Percentiles rank a stretch among this genome's conserved stretches.
These are phyloP conservation scores for Xenopus laevis DNA, from an alignment of 2,113 vertebrate species.

Conservation along the genomic window DNA sequence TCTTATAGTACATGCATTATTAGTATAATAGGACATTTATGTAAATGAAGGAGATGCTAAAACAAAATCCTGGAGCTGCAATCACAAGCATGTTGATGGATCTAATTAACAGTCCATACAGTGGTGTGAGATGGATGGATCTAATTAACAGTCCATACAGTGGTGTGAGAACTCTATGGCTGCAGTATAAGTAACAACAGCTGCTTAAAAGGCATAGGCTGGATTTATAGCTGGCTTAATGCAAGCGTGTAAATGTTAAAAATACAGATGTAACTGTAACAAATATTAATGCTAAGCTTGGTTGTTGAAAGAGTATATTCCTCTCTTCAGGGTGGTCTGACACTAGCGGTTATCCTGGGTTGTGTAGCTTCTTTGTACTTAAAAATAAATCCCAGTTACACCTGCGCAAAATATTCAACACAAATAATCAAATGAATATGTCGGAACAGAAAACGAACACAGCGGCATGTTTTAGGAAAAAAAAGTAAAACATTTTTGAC, in stretches of 20 bases:
- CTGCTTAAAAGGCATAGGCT: neutral
- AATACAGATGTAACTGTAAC: conserved; percentile 5
- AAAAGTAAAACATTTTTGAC: too few relatives aligned
- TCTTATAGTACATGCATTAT: too few relatives aligned
- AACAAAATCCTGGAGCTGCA: neutral
- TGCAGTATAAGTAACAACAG: conserved; percentile 7
- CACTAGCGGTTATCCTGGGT: neutral
- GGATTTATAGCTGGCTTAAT: conserved; percentile 1
- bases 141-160: conserved; percentile 1
- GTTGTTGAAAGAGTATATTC: conserved; percentile 11
- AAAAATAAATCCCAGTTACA: neutral
- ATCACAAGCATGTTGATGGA: conserved; percentile 9
- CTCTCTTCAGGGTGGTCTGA: conserved; percentile 15
- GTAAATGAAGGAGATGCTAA: neutral
- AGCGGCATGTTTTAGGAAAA: too few relatives aligned
- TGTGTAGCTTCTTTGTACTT: conserved; percentile 3
- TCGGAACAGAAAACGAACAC: neutral
- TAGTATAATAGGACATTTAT: too few relatives aligned
- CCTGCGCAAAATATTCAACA: neutral
- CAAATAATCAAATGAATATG: neutral
- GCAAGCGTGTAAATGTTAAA: conserved; percentile 8
- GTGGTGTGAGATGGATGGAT: conserved; percentile 3
- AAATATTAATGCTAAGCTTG: neutral
- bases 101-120: conserved; percentile 5
- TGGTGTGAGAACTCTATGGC: neutral